phyloP scores from a whole-genome alignment of 2,797 vertebrate species.

The Ispidina picta region DNA sequence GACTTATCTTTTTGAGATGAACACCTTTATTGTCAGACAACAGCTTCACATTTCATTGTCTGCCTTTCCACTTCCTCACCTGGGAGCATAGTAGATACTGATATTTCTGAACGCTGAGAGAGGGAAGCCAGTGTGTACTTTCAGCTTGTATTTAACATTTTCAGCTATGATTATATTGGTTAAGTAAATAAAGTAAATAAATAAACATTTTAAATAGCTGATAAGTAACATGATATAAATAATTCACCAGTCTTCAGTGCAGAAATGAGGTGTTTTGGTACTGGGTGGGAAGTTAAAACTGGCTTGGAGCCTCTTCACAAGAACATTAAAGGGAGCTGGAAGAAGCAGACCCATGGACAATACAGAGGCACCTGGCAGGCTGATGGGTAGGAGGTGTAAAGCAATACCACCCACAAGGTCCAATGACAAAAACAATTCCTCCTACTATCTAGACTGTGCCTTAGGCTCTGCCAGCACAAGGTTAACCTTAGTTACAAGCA shows the following conservation, averaged over 20 bases:
- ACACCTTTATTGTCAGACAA: background rate
- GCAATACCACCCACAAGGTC: background rate
- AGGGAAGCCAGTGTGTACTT: background rate
- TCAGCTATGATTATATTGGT: background rate
- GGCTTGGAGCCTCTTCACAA: background rate
- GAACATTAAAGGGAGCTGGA: background rate
- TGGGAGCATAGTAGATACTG: background rate
- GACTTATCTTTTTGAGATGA: background rate
- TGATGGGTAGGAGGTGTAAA: background rate
- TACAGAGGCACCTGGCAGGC: background rate
- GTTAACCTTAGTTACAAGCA: background rate
- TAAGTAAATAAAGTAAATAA: background rate
- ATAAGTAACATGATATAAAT: background rate
- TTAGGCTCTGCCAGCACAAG: background rate
- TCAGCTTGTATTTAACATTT: background rate
- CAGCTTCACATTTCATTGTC: background rate
- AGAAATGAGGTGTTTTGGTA: background rate
- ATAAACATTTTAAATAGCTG: background rate
- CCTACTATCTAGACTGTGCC: background rate
- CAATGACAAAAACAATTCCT: constrained; percentile 9
- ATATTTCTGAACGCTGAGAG: background rate
- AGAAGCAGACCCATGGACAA: background rate
- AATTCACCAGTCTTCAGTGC: background rate
- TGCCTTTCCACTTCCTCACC: background rate
- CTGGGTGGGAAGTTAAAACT: background rate